phyloP scores from a whole-genome alignment of 2,888 invertebrate species.

The Thumatha senex region DNA sequence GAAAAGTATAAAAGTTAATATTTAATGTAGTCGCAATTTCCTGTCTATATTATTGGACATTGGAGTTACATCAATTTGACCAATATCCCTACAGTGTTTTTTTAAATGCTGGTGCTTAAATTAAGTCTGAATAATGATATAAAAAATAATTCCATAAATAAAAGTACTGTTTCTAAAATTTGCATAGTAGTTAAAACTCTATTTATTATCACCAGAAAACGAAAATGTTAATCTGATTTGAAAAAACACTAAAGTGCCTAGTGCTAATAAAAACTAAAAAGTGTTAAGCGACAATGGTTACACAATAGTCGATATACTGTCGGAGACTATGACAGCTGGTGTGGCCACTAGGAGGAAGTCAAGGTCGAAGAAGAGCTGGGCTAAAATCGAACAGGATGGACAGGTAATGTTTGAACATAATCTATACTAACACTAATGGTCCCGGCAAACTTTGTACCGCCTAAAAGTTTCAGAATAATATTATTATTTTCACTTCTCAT shows the following conservation, averaged over 20 bases:
- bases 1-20: too few species aligned
- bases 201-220: background rate
- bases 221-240: background rate
- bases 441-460: background rate
- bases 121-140: too few species aligned
- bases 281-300: constrained; percentile 1
- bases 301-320: constrained; percentile 20
- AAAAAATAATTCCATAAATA: background rate
- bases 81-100: too few species aligned
- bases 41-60: too few species aligned
- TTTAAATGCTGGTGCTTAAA: too few species aligned
- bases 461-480: too few species aligned
- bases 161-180: background rate
- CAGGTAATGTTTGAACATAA: constrained; percentile 50
- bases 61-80: too few species aligned
- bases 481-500: too few species aligned
- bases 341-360: constrained; percentile 68
- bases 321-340: constrained; percentile 67
- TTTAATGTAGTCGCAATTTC: too few species aligned
- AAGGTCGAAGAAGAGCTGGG: constrained; percentile 66
- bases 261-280: constrained; percentile 4
- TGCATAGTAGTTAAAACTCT: background rate
- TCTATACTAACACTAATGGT: background rate
- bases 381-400: constrained; percentile 68
- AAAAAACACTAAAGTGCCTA: background rate